phyloP scores from a whole-genome alignment of 53 echinoderm and acorn worm genomes.

The Actinopyga echinites region DNA sequence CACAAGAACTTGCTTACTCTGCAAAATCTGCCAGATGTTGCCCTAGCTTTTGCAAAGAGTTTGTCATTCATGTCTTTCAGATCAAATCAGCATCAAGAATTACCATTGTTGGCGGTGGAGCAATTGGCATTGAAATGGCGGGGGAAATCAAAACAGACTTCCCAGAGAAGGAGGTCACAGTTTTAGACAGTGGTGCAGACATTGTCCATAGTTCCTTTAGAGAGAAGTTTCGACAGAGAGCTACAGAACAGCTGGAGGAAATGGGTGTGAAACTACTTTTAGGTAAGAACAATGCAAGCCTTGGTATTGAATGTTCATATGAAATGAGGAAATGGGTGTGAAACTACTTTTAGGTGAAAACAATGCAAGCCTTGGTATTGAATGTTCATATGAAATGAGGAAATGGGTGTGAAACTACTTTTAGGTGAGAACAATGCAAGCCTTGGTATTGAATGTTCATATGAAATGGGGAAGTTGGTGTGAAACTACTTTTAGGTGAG shows the following conservation, averaged over 20 bases:
- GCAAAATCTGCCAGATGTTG: no score
- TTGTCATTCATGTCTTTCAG: constrained; percentile 13
- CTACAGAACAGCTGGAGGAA: constrained; percentile 39
- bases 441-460: no score
- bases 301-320: no score
- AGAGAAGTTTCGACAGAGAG: constrained; percentile 46
- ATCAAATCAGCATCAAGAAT: constrained; percentile 52
- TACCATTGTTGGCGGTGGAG: constrained; percentile 72
- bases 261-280: constrained; percentile 64
- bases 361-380: no score
- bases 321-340: no score
- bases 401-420: no score
- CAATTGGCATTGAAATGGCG: constrained; percentile 70
- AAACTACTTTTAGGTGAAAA: no score
- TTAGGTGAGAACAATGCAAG: no score
- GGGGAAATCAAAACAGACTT: constrained; percentile 73
- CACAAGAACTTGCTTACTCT: no score
- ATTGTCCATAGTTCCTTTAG: constrained; percentile 42
- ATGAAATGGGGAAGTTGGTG: no score
- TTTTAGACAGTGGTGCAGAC: constrained; percentile 62
- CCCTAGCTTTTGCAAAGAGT: neutral
- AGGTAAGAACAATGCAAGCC: constrained; percentile 36
- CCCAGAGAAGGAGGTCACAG: constrained; percentile 68
- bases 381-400: no score
- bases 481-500: no score